Conservation (phyloP, 1,140 invertebrate genomes). For the Drosophila tsacasi region DNA sequence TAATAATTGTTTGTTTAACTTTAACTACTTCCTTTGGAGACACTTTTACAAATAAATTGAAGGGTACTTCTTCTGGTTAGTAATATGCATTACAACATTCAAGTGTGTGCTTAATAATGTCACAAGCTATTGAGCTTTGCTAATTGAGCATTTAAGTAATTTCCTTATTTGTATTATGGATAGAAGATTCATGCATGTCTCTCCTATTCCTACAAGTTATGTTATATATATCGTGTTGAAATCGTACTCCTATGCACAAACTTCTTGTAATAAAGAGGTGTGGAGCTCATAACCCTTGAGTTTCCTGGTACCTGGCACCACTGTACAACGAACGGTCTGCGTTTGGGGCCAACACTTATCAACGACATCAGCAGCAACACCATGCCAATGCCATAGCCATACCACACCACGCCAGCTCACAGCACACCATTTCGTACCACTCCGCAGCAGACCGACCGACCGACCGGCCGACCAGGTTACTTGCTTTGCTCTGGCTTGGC, state of each 20-base stretch:
- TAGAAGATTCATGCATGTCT: not conserved
- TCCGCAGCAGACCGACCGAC: not conserved
- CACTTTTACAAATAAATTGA: no score
- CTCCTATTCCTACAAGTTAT: not conserved
- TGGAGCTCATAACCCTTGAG: conserved; percentile 22
- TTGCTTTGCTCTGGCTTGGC: conserved; percentile 38
- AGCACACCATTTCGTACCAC: conserved; percentile 23
- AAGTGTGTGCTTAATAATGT: not conserved
- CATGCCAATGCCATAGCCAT: conserved; percentile 14
- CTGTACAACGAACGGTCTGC: conserved; percentile 56
- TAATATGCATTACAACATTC: not conserved
- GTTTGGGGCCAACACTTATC: conserved; percentile 78
- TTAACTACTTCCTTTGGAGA: no score
- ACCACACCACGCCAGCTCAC: conserved; percentile 10
- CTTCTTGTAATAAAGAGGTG: conserved; percentile 7
- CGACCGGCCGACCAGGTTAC: conserved; percentile 45
- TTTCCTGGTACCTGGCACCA: conserved; percentile 33
- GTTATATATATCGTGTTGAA: conserved; percentile 1
- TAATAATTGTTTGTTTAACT: no score
- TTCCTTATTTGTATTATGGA: no score
- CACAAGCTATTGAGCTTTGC: no score
- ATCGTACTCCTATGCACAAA: not conserved
- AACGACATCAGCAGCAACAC: conserved; percentile 76
- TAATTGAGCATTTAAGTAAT: not conserved
- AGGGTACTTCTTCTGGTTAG: no score